Conservation (phyloP, 2,888 invertebrate species). For the Caenorhabditis sp. region DNA sequence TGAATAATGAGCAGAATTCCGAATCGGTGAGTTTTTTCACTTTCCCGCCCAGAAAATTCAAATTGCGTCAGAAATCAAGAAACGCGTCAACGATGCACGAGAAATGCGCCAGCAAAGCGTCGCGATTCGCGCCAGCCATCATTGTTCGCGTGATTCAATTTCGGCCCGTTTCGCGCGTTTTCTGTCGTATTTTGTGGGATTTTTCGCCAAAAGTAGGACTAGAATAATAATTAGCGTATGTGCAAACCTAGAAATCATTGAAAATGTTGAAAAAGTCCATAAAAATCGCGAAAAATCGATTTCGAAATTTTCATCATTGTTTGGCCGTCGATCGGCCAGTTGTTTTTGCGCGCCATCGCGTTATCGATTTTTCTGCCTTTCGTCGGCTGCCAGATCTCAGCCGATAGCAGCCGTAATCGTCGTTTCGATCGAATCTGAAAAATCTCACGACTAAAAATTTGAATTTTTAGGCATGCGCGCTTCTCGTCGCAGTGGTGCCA, state of each 20-base stretch:
- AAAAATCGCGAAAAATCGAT: not conserved
- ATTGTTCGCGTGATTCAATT: constrained; percentile 55
- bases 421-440: not conserved
- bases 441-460: not conserved
- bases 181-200: constrained; percentile 15
- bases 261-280: too few species aligned
- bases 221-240: not conserved
- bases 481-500: constrained; percentile 56
- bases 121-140: constrained; percentile 36
- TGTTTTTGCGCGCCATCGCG: constrained; percentile 21
- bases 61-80: constrained; percentile 15
- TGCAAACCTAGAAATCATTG: not conserved
- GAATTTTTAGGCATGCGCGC: constrained; percentile 31
- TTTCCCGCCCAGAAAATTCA: constrained; percentile 35
- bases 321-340: not conserved
- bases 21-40: constrained; percentile 26
- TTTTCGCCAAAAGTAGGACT: not conserved
- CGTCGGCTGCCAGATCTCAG: not conserved
- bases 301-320: not conserved
- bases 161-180: not conserved
- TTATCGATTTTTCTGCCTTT: constrained; percentile 32
- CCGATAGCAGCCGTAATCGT: too few species aligned
- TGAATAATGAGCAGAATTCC: not conserved
- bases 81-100: constrained; percentile 12
- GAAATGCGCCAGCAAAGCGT: constrained; percentile 29